Evolutionary conservation across 1,140 invertebrate species (phyloP).

Genomic region (Bombus confusus): DNA sequence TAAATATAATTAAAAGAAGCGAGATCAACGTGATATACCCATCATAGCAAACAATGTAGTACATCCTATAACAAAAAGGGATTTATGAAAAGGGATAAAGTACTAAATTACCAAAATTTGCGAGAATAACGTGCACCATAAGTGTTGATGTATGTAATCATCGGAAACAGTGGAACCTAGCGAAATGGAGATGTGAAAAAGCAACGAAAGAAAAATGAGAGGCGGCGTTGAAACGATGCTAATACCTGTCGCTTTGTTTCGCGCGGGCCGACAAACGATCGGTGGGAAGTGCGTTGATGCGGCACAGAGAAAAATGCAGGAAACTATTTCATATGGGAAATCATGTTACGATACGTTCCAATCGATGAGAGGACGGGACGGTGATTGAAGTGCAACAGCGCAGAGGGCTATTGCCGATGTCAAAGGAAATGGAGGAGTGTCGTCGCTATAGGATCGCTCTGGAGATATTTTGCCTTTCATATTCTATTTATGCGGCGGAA

Average conservation of each 20-base stretch:
- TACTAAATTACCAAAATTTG: neutral
- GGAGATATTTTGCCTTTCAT: slow-evolving; percentile 54
- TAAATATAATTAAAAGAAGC: neutral
- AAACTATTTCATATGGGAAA: slow-evolving; percentile 66
- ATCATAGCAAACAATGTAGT: too few species aligned
- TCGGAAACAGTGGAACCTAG: neutral
- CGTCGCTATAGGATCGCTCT: slow-evolving; percentile 39
- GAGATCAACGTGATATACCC: too few species aligned
- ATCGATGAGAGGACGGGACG: slow-evolving; percentile 58
- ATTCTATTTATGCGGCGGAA: slow-evolving; percentile 64
- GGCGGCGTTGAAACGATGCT: neutral
- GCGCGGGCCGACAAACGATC: slow-evolving; percentile 1
- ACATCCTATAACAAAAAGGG: too few species aligned
- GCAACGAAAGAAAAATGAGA: neutral
- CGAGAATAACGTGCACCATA: neutral
- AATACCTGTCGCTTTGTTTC: slow-evolving; percentile 34
- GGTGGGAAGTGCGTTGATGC: slow-evolving; percentile 31
- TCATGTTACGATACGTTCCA: slow-evolving; percentile 67
- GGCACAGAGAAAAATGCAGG: slow-evolving; percentile 44
- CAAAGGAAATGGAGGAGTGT: slow-evolving; percentile 63
- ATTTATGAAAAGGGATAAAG: neutral
- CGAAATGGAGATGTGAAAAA: neutral
- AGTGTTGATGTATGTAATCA: too few species aligned
- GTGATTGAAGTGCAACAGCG: slow-evolving; percentile 69
- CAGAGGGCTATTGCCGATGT: slow-evolving; percentile 66